Percentiles rank a stretch among this genome's conserved stretches.
Conservation (phyloP, 2,797 vertebrate genomes). For the Helicolenus hilgendorfi region DNA sequence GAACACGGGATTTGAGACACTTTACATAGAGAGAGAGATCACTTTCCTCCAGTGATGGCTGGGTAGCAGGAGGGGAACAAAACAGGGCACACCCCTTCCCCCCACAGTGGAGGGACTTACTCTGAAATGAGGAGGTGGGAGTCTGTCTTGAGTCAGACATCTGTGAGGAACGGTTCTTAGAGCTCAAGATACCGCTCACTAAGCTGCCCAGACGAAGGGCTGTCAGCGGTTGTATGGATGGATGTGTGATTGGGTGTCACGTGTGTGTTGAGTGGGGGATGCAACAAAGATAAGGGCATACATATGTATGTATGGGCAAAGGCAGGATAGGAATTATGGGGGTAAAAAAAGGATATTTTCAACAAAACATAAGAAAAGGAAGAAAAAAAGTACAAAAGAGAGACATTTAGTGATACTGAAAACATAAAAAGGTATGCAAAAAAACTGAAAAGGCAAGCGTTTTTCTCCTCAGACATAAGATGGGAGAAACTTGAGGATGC, state of each 20-base stretch:
- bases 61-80: slow-evolving; percentile 21
- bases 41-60: slow-evolving; percentile 36
- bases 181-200: slow-evolving; percentile 86
- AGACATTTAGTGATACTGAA: slow-evolving; percentile 29
- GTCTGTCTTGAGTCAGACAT: slow-evolving; percentile 87
- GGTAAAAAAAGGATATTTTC: slow-evolving; percentile 11
- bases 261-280: slow-evolving; percentile 5
- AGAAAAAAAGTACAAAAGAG: slow-evolving; percentile 26
- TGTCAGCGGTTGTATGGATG: slow-evolving; percentile 55
- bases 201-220: slow-evolving; percentile 84
- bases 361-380: slow-evolving; percentile 36
- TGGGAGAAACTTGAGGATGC: background rate
- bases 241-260: slow-evolving; percentile 24
- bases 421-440: slow-evolving; percentile 19
- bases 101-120: slow-evolving; percentile 80
- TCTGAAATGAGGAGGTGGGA: slow-evolving; percentile 87
- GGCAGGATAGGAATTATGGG: slow-evolving; percentile 8
- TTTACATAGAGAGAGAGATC: slow-evolving; percentile 18
- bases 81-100: slow-evolving; percentile 28
- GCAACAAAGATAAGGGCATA: slow-evolving; percentile 17
- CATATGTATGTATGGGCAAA: slow-evolving; percentile 13
- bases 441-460: background rate
- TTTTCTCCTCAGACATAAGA: background rate
- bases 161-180: slow-evolving; percentile 86
- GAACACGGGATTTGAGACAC: slow-evolving; percentile 41